Conservation (phyloP, 2,113 vertebrate genomes). For the Neotragus moschatus region DNA sequence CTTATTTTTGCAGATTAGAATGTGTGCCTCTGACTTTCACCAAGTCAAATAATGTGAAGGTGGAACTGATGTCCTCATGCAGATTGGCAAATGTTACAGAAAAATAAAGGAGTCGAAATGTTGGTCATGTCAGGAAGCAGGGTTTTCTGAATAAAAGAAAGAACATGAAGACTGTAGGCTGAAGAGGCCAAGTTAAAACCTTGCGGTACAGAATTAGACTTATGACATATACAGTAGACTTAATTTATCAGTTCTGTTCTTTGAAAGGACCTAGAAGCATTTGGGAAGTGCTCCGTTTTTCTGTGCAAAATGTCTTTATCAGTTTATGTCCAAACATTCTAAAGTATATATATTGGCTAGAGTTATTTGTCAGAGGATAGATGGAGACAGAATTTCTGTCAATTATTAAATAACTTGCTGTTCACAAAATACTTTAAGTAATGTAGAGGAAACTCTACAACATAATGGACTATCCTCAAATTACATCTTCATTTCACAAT, state of each 20-base stretch:
- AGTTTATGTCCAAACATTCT: not conserved
- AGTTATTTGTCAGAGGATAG: slow-evolving; percentile 20
- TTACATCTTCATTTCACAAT: slow-evolving; percentile 60
- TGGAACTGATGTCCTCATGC: not conserved
- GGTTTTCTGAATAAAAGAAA: not conserved
- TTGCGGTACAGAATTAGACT: not conserved
- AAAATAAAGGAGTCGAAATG: not conserved
- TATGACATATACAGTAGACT: not conserved
- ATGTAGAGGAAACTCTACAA: not conserved
- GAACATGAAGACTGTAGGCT: not conserved
- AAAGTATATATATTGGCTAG: not conserved
- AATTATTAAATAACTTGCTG: slow-evolving; percentile 55
- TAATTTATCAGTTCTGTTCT: not conserved
- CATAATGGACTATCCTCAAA: slow-evolving; percentile 44
- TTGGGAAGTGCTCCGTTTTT: not conserved
- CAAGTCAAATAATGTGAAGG: too few relatives aligned
- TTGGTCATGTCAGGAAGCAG: not conserved
- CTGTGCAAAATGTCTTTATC: slow-evolving; percentile 3
- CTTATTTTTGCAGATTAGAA: not conserved
- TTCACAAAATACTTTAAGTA: slow-evolving; percentile 51
- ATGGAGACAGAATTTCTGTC: slow-evolving; percentile 38
- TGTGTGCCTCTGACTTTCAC: not conserved
- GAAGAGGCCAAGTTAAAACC: not conserved
- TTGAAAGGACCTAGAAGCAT: not conserved
- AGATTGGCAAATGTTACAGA: too few relatives aligned